Conservation (phyloP, 2,888 invertebrate species). For the Agonopterix arenella region DNA sequence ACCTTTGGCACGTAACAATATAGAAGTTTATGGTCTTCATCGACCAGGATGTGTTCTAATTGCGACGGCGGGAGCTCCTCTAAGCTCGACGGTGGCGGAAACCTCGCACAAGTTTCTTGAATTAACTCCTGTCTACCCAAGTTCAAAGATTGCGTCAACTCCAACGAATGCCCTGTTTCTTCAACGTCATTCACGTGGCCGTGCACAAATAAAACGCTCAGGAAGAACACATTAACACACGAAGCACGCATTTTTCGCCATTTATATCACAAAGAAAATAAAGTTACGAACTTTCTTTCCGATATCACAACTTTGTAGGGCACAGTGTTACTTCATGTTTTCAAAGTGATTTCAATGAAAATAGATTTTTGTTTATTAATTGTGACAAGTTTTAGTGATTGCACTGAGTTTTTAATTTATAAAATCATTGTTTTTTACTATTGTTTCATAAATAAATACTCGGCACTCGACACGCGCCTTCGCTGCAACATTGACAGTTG, state of each 20-base stretch:
- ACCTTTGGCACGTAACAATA: conserved; percentile 98
- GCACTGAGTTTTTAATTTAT: conserved; percentile 6
- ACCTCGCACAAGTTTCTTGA: conserved; percentile 77
- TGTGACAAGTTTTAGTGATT: conserved; percentile 16
- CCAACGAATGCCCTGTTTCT: conserved; percentile 62
- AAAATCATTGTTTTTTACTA: conserved; percentile 5
- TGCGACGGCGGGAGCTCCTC: conserved; percentile 72
- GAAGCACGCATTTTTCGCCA: conserved; percentile 37
- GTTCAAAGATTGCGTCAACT: conserved; percentile 79
- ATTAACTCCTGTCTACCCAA: conserved; percentile 79
- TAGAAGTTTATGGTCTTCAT: conserved; percentile 88
- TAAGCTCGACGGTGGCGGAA: conserved; percentile 55
- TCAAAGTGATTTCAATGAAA: too few species aligned
- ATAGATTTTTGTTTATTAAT: neutral
- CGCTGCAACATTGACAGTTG: conserved; percentile 8
- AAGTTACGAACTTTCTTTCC: conserved; percentile 48
- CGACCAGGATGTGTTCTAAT: conserved; percentile 88
- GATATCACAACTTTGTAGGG: conserved; percentile 48
- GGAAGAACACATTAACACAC: conserved; percentile 36
- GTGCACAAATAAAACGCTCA: conserved; percentile 39
- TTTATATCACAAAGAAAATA: neutral
- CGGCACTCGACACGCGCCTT: conserved; percentile 4
- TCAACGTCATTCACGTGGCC: conserved; percentile 42
- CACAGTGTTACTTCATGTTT: conserved; percentile 18
- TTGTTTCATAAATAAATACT: neutral